Conservation (phyloP, 2,888 invertebrate species). For the Nomada flava region DNA sequence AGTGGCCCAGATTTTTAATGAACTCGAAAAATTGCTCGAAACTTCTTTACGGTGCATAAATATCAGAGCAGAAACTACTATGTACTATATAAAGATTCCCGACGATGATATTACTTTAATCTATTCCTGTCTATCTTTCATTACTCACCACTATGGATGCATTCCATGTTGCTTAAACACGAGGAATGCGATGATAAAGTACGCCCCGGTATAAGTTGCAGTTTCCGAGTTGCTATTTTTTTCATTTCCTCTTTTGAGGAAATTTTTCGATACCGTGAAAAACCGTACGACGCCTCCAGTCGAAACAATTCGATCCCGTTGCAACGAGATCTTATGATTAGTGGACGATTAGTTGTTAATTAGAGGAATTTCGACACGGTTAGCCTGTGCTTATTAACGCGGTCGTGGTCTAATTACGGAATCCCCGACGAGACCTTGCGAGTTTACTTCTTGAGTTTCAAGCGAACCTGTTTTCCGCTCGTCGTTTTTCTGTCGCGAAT, state of each 20-base stretch:
- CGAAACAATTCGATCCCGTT: constrained; percentile 41
- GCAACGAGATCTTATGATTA: constrained; percentile 55
- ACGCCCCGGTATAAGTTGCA: neutral
- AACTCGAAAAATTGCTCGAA: constrained; percentile 51
- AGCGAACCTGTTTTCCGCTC: neutral
- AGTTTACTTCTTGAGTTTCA: constrained; percentile 9
- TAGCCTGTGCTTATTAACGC: constrained; percentile 81
- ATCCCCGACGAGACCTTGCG: constrained; percentile 60
- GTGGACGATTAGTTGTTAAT: constrained; percentile 76
- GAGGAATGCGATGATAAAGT: constrained; percentile 34
- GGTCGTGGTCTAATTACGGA: constrained; percentile 82
- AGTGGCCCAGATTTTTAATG: constrained; percentile 57
- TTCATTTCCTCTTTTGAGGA: neutral
- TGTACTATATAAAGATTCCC: constrained; percentile 18
- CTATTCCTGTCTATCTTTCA: constrained; percentile 30
- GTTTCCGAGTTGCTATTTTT: neutral
- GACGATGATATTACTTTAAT: constrained; percentile 55
- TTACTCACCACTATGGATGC: constrained; percentile 25
- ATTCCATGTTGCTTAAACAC: constrained; percentile 21
- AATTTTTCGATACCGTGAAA: constrained; percentile 5
- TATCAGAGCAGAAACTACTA: constrained; percentile 56
- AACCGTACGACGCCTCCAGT: constrained; percentile 14
- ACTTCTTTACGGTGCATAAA: constrained; percentile 45
- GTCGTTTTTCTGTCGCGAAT: neutral
- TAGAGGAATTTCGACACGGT: constrained; percentile 78